phyloP scores from a whole-genome alignment of 2,797 vertebrate genomes.

The Mycteria americana region DNA sequence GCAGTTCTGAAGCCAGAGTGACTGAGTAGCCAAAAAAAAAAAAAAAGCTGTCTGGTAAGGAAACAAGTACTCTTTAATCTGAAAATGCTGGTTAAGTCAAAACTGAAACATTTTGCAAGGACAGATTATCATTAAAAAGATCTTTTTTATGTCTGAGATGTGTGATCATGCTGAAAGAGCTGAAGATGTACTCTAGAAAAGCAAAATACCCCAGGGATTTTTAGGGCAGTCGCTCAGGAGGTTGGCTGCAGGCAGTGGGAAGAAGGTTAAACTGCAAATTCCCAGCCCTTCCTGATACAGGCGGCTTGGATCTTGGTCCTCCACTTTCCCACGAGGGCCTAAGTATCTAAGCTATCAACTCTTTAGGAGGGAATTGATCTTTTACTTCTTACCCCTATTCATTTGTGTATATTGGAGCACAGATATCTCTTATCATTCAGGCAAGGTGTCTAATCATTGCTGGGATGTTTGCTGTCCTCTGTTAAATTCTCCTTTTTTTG shows the following conservation, averaged over 20 bases:
- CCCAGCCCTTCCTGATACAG: not conserved
- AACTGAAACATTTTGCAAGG: not conserved
- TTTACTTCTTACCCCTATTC: not conserved
- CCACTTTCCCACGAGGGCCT: not conserved
- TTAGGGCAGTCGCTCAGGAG: not conserved
- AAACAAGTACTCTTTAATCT: not conserved
- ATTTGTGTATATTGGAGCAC: not conserved
- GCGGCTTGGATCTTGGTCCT: not conserved
- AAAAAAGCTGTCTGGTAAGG: not conserved
- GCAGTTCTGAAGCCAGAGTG: not conserved
- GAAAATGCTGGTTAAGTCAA: not conserved
- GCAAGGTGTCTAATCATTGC: not conserved
- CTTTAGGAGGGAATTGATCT: not conserved
- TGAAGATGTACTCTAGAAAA: not conserved
- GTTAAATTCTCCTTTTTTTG: not conserved
- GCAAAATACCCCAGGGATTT: not conserved
- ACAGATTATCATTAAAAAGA: not conserved
- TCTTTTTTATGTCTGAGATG: not conserved
- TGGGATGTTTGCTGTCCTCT: not conserved
- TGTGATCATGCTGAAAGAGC: not conserved
- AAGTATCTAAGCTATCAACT: not conserved
- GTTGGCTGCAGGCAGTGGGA: not conserved
- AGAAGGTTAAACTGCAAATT: not conserved
- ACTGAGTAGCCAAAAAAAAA: not conserved
- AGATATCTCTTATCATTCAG: not conserved